Evolutionary conservation across 2,113 vertebrate species (phyloP).

Genomic region (Coturnix japonica): DNA sequence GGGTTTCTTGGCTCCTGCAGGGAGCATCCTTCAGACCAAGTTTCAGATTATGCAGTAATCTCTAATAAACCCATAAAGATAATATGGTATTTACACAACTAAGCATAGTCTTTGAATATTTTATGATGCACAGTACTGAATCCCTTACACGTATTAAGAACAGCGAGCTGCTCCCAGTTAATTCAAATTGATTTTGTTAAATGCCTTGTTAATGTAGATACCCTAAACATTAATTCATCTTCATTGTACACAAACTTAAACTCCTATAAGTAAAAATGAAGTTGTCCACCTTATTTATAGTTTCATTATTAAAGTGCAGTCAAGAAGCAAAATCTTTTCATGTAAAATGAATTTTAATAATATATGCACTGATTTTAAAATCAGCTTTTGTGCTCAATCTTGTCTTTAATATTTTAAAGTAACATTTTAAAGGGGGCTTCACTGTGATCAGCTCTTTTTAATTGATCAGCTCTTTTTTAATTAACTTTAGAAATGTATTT

Average conservation of each 20-base stretch:
- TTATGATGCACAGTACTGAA: slow-evolving; percentile 12
- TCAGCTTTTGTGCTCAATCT: slow-evolving; percentile 66
- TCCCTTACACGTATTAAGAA: slow-evolving; percentile 34
- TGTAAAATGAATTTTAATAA: slow-evolving; percentile 48
- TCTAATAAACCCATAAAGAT: slow-evolving; percentile 23
- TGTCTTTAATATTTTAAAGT: slow-evolving; percentile 69
- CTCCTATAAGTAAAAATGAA: slow-evolving; percentile 66
- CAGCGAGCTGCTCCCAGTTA: slow-evolving; percentile 58
- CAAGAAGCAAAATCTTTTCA: slow-evolving; percentile 57
- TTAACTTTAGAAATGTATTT: slow-evolving; percentile 70
- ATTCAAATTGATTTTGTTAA: slow-evolving; percentile 61
- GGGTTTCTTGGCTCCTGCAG: slow-evolving; percentile 9
- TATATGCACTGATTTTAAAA: slow-evolving; percentile 57
- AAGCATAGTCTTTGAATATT: slow-evolving; percentile 29
- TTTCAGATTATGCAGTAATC: slow-evolving; percentile 33
- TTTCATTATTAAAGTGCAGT: slow-evolving; percentile 18
- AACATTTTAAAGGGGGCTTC: slow-evolving; percentile 64
- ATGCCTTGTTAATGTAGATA: slow-evolving; percentile 56
- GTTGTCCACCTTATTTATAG: slow-evolving; percentile 69
- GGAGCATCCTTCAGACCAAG: slow-evolving; percentile 25
- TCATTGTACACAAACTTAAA: slow-evolving; percentile 61
- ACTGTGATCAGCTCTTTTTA: slow-evolving; percentile 70
- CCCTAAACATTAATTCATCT: slow-evolving; percentile 64
- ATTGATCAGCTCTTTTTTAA: slow-evolving; percentile 69
- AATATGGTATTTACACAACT: slow-evolving; percentile 53